Evolutionary conservation across 1,140 invertebrate genomes (phyloP).

Genomic region (Cydia strobilella): DNA sequence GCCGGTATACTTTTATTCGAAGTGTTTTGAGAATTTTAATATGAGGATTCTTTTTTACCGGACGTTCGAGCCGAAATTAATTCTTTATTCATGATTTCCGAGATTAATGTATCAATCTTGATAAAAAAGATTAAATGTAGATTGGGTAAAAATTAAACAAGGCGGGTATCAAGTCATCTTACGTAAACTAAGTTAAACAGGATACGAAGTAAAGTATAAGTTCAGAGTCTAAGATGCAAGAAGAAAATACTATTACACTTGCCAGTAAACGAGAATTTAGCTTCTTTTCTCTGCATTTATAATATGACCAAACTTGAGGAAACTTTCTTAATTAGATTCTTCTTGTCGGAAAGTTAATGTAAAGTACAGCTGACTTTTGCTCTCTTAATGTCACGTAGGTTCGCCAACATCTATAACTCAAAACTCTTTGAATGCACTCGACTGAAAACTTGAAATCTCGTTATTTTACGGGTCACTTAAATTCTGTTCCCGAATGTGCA

Average conservation of each 20-base stretch:
- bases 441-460: conserved; percentile 43
- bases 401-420: conserved; percentile 42
- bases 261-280: conserved; percentile 41
- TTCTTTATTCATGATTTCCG: conserved; percentile 29
- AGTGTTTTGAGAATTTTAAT: conserved; percentile 57
- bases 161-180: conserved; percentile 2
- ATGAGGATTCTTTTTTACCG: conserved; percentile 44
- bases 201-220: background rate
- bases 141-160: conserved; percentile 9
- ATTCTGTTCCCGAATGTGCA: conserved; percentile 29
- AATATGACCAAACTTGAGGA: conserved; percentile 51
- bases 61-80: conserved; percentile 33
- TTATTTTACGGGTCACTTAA: conserved; percentile 37
- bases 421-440: conserved; percentile 41
- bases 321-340: conserved; percentile 53
- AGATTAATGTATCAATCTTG: conserved; percentile 30
- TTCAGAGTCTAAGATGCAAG: conserved; percentile 35
- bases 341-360: conserved; percentile 52
- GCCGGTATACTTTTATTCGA: conserved; percentile 45
- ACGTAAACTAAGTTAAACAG: background rate
- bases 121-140: conserved; percentile 21
- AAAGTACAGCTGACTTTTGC: conserved; percentile 48
- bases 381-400: conserved; percentile 48
- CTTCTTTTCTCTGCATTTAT: conserved; percentile 53
- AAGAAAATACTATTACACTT: conserved; percentile 47